Evolutionary conservation across 2,797 vertebrate species (phyloP).

Genomic region (Odontamblyopus lacepedii): DNA sequence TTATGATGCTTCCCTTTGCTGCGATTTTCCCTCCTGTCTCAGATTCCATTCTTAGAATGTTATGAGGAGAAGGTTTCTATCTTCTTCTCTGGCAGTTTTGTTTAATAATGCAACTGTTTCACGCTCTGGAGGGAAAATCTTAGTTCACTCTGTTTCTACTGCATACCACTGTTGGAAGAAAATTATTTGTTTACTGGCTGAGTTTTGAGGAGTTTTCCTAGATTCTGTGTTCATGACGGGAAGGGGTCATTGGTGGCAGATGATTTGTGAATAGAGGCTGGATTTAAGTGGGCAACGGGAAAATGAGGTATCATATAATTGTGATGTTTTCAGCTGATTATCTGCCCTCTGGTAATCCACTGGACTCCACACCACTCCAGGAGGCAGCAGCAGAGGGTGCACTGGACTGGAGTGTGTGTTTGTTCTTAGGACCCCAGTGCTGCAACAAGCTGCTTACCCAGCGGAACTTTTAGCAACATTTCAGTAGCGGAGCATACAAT

Average conservation of each 20-base stretch:
- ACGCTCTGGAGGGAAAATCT: slow-evolving; percentile 37
- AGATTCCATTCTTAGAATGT: slow-evolving; percentile 30
- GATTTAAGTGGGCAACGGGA: slow-evolving; percentile 51
- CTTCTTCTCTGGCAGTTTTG: slow-evolving; percentile 18
- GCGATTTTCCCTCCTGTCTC: background rate
- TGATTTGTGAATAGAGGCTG: slow-evolving; percentile 47
- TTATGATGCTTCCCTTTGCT: slow-evolving; percentile 21
- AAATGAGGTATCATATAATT: slow-evolving; percentile 19
- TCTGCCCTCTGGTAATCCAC: slow-evolving; percentile 52
- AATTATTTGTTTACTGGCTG: slow-evolving; percentile 57
- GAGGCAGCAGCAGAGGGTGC: background rate
- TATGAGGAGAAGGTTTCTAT: background rate
- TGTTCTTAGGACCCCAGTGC: background rate
- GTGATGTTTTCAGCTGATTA: slow-evolving; percentile 37
- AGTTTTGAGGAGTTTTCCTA: slow-evolving; percentile 54
- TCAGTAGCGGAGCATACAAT: background rate
- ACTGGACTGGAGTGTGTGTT: background rate
- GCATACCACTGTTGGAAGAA: slow-evolving; percentile 64
- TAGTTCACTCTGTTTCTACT: slow-evolving; percentile 54
- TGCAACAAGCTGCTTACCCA: background rate
- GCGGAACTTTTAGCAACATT: background rate
- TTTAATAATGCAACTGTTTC: slow-evolving; percentile 31
- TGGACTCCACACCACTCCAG: slow-evolving; percentile 28
- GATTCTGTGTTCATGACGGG: slow-evolving; percentile 50
- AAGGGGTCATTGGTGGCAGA: slow-evolving; percentile 53